Evolutionary conservation across 2,888 invertebrate species (phyloP).

Genomic region (Silvanus unidentatus): DNA sequence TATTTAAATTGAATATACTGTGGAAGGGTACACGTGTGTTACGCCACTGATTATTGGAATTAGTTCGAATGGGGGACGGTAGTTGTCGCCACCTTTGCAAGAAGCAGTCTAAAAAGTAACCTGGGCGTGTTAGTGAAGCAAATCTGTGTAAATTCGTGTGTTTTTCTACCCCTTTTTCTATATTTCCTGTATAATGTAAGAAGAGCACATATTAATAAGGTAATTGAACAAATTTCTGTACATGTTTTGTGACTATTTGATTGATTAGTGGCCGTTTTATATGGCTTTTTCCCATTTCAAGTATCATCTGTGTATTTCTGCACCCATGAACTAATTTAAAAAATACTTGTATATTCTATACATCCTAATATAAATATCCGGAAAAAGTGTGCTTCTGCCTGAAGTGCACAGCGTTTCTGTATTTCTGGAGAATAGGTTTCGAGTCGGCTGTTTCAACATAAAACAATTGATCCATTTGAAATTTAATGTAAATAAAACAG

Average conservation of each 20-base stretch:
- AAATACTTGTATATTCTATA: too few relatives aligned
- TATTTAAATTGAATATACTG: too few relatives aligned
- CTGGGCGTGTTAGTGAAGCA: conserved; percentile 43
- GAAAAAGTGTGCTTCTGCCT: too few relatives aligned
- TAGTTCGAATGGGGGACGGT: conserved; percentile 16
- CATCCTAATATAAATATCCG: too few relatives aligned
- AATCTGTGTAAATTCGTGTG: conserved; percentile 36
- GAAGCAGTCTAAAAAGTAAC: conserved; percentile 40
- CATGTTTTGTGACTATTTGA: conserved; percentile 12
- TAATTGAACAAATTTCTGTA: conserved; percentile 26
- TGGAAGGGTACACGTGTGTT: conserved; percentile 2
- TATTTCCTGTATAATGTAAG: conserved; percentile 36
- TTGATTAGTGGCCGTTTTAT: conserved; percentile 12
- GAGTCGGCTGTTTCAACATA: too few relatives aligned
- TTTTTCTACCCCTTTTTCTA: conserved; percentile 21
- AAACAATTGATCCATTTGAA: conserved; percentile 2
- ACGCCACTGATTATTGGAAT: conserved; percentile 20
- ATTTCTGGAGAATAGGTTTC: too few relatives aligned
- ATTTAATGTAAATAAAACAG: conserved; percentile 17
- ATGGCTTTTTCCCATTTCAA: conserved; percentile 24
- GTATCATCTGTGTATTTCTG: conserved; percentile 35
- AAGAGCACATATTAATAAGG: conserved; percentile 32
- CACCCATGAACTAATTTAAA: conserved; percentile 18
- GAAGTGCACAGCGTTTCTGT: too few relatives aligned
- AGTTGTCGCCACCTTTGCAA: conserved; percentile 28